A percentile compares a stretch with the other conserved stretches of the same genome.
These are phyloP conservation scores for Manacus vitellinus DNA, from an alignment of 2,113 vertebrate genomes.

Conservation along the genomic window DNA sequence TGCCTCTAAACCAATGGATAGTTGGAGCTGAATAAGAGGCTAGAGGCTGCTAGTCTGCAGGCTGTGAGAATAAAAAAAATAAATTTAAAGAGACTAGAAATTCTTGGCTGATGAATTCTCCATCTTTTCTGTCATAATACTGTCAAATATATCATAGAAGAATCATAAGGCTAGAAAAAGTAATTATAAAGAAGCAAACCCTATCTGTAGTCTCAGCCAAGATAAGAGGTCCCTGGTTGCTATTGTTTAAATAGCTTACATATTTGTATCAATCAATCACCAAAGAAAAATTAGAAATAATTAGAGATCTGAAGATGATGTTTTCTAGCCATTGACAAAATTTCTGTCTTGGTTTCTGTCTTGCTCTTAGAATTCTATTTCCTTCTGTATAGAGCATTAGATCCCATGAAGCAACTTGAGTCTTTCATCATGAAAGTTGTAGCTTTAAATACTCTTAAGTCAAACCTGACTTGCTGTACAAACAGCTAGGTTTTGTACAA, in stretches of 20 bases:
- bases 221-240: background rate
- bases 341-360: background rate
- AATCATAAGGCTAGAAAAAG: background rate
- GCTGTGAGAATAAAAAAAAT: background rate
- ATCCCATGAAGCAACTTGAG: rapidly evolving
- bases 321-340: rapidly evolving
- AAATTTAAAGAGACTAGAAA: background rate
- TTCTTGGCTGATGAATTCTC: background rate
- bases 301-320: background rate
- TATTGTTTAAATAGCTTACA: background rate
- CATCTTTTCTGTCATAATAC: background rate
- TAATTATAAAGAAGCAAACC: background rate
- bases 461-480: background rate
- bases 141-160: background rate
- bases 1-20: background rate
- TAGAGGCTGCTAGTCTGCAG: background rate
- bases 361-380: background rate
- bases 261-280: background rate
- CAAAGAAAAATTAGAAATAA: background rate
- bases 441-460: background rate
- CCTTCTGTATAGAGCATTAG: background rate
- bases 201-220: background rate
- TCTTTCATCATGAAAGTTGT: background rate
- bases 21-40: background rate
- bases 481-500: background rate